These are phyloP conservation scores for Drosophila niveifrons DNA, from an alignment of 2,888 invertebrate species.

Conservation along the genomic window DNA sequence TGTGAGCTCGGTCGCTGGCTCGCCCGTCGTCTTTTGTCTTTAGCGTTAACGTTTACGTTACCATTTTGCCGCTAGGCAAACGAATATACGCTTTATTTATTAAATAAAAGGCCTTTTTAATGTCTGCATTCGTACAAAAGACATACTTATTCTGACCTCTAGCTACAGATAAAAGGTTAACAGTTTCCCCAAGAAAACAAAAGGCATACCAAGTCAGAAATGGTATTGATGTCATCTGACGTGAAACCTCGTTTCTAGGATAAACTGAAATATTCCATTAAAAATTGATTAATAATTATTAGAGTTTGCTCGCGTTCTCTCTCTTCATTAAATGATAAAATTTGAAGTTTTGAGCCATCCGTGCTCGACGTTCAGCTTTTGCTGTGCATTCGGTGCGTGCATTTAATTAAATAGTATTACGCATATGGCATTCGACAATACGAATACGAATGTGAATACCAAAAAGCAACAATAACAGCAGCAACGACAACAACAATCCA, in stretches of 20 bases:
- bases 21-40: slow-evolving; percentile 57
- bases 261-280: neutral
- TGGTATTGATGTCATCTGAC: slow-evolving; percentile 13
- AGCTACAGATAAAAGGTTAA: slow-evolving; percentile 34
- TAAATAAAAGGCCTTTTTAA: slow-evolving; percentile 64
- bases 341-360: slow-evolving; percentile 34
- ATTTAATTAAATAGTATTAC: slow-evolving; percentile 63
- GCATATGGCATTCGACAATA: slow-evolving; percentile 24
- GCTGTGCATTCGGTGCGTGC: slow-evolving; percentile 39
- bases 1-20: slow-evolving; percentile 25
- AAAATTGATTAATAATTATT: slow-evolving; percentile 6
- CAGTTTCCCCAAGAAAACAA: slow-evolving; percentile 17
- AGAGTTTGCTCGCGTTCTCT: neutral
- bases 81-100: slow-evolving; percentile 68
- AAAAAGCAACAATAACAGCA: neutral
- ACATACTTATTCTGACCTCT: slow-evolving; percentile 34
- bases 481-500: neutral
- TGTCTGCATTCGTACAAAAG: slow-evolving; percentile 41
- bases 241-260: neutral
- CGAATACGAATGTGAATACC: slow-evolving; percentile 25
- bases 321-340: slow-evolving; percentile 26
- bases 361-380: neutral
- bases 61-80: slow-evolving; percentile 47
- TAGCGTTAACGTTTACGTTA: slow-evolving; percentile 34
- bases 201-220: neutral